These are phyloP conservation scores for Tanytarsus gracilentus DNA, from an alignment of 2,888 invertebrate genomes.

Conservation along the genomic window DNA sequence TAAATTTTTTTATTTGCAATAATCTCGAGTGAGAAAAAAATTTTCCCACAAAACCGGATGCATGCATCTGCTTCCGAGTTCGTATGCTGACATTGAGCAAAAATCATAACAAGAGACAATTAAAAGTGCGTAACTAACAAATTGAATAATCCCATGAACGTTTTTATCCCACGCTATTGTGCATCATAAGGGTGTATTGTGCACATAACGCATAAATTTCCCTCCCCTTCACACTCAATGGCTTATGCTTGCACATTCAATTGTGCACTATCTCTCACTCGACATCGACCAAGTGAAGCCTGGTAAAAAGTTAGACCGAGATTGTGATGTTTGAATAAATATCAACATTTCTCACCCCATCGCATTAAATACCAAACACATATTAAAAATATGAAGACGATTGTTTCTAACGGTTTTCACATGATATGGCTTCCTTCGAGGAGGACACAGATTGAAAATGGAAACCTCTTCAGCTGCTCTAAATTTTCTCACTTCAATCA, in stretches of 20 bases:
- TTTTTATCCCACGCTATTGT: constrained; percentile 26
- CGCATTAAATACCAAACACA: too few relatives aligned
- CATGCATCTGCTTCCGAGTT: constrained; percentile 26
- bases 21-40: too few relatives aligned
- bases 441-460: too few relatives aligned
- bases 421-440: too few relatives aligned
- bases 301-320: constrained; percentile 5
- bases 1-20: too few relatives aligned
- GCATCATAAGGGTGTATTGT: constrained; percentile 14
- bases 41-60: constrained; percentile 19
- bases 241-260: too few relatives aligned
- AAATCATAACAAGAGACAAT: constrained; percentile 9
- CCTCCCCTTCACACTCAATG: too few relatives aligned
- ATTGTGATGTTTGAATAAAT: neutral
- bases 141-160: constrained; percentile 16
- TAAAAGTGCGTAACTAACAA: constrained; percentile 26
- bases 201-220: too few relatives aligned
- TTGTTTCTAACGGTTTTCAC: too few relatives aligned
- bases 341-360: neutral
- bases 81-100: constrained; percentile 1
- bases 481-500: neutral
- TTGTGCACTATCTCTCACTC: neutral
- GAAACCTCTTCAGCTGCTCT: neutral
- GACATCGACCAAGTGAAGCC: neutral
- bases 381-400: too few relatives aligned